Conservation (phyloP, 2,797 vertebrate genomes). For the Clarias laeviceps region DNA sequence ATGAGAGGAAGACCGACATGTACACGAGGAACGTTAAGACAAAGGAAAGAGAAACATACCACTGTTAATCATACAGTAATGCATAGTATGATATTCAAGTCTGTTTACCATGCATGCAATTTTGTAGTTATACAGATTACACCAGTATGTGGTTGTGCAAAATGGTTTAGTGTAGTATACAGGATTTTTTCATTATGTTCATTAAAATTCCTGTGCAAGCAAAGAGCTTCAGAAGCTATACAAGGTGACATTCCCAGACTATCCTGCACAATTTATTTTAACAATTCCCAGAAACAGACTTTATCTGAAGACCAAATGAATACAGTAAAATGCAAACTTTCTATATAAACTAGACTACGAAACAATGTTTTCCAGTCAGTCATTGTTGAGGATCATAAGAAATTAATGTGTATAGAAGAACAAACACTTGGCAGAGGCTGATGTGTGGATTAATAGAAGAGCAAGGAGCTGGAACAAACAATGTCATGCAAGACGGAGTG, state of each 20-base stretch:
- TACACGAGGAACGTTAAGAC: not conserved
- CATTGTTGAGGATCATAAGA: not conserved
- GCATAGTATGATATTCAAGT: not conserved
- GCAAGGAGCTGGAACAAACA: slow-evolving; percentile 33
- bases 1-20: slow-evolving; percentile 36
- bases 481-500: slow-evolving; percentile 42
- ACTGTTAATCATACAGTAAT: not conserved
- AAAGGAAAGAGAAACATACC: not conserved
- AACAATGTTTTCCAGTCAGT: not conserved
- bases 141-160: too few relatives aligned
- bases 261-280: not conserved
- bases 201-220: not conserved
- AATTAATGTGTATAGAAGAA: not conserved
- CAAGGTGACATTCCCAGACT: not conserved
- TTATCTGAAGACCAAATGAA: not conserved
- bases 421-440: slow-evolving; percentile 1
- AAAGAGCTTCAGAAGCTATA: not conserved
- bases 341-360: not conserved
- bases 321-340: not conserved
- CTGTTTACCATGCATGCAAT: too few relatives aligned
- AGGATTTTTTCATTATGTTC: not conserved
- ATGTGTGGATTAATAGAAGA: slow-evolving; percentile 40
- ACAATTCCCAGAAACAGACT: too few relatives aligned
- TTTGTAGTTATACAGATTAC: not conserved
- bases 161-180: not conserved